Evolutionary conservation across 1,140 invertebrate species (phyloP).

Genomic region (Tetramorium simillimum): DNA sequence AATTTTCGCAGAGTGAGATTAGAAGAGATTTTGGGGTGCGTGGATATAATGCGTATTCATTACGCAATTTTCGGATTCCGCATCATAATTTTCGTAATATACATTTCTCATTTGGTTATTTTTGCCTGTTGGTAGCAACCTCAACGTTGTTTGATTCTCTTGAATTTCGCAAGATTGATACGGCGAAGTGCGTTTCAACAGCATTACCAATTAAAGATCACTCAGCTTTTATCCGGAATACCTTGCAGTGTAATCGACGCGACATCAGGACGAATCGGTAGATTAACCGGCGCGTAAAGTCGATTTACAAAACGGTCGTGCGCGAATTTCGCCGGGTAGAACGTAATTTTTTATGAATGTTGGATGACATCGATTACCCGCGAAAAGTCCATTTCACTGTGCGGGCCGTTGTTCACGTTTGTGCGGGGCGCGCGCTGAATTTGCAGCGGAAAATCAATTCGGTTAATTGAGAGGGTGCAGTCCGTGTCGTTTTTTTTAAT

Average conservation of each 20-base stretch:
- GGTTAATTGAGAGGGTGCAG: constrained; percentile 79
- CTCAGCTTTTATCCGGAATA: neutral
- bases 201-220: neutral
- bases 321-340: constrained; percentile 35
- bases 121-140: neutral
- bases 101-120: neutral
- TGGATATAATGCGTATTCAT: neutral
- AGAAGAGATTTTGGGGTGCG: neutral
- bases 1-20: neutral
- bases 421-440: constrained; percentile 57
- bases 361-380: constrained; percentile 59
- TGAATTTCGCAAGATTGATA: neutral
- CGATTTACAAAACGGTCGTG: constrained; percentile 32
- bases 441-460: constrained; percentile 78
- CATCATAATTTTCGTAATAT: neutral
- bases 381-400: constrained; percentile 67
- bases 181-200: neutral
- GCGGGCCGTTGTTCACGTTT: constrained; percentile 65
- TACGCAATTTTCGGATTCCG: neutral
- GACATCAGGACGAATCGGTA: neutral
- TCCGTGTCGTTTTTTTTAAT: constrained; percentile 62
- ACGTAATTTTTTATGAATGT: constrained; percentile 54
- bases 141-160: neutral
- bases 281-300: constrained; percentile 26
- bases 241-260: neutral